Conservation (phyloP, 2,888 invertebrate genomes). For the Hydropsyche betteni region DNA sequence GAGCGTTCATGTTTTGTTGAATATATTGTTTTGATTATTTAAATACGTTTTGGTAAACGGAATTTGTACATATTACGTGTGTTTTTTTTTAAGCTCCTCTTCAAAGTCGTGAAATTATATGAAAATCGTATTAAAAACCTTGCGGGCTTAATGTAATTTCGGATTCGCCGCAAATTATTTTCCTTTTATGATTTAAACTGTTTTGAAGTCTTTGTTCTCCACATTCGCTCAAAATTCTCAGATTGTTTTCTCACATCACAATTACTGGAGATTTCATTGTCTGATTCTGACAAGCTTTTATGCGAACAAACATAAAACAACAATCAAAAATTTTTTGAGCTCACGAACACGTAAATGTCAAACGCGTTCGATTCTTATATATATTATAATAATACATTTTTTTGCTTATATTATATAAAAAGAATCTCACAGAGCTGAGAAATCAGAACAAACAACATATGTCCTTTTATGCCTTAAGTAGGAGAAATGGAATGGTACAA, state of each 20-base stretch:
- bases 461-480: no score
- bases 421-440: no score
- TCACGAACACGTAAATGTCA: neutral
- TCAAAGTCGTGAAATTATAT: no score
- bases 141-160: no score
- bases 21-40: no score
- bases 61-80: no score
- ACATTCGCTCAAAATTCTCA: constrained; percentile 15
- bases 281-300: constrained; percentile 22
- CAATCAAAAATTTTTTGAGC: neutral
- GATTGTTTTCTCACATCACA: constrained; percentile 28
- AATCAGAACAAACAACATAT: no score
- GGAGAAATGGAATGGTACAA: no score
- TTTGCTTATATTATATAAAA: neutral
- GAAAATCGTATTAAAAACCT: no score
- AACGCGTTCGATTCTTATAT: neutral
- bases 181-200: constrained; percentile 19
- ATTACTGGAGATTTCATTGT: neutral
- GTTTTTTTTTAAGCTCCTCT: no score
- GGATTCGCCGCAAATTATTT: constrained; percentile 30
- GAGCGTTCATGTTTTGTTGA: no score
- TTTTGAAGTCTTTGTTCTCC: constrained; percentile 28
- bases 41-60: no score
- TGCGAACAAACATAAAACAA: constrained; percentile 7
- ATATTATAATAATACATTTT: neutral